Conservation (phyloP, 2,888 invertebrate genomes). For the Drosophila testacea region DNA sequence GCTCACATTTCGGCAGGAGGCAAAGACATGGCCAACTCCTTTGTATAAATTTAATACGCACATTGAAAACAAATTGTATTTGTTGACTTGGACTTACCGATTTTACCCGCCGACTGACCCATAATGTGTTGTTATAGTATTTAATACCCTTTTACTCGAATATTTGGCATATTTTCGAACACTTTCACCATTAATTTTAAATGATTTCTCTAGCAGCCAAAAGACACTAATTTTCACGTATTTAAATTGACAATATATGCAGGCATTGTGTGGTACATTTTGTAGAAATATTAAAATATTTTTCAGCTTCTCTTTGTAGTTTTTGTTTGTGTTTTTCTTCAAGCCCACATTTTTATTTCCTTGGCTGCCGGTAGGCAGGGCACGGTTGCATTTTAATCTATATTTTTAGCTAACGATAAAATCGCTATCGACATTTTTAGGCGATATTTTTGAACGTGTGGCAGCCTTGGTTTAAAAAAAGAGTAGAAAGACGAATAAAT, state of each 20-base stretch:
- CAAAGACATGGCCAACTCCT: not conserved
- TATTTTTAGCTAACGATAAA: too few relatives aligned
- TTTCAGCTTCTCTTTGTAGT: conserved; percentile 22
- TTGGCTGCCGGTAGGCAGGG: conserved; percentile 48
- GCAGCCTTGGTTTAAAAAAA: too few relatives aligned
- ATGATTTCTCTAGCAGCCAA: conserved; percentile 2
- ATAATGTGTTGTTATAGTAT: conserved; percentile 46
- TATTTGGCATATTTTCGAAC: conserved; percentile 38
- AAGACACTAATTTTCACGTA: conserved; percentile 29
- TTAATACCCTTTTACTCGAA: conserved; percentile 30
- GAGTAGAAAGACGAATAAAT: too few relatives aligned
- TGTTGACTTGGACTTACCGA: conserved; percentile 71
- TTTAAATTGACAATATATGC: conserved; percentile 32
- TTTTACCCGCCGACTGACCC: conserved; percentile 83
- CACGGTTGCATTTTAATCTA: too few relatives aligned
- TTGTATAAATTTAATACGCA: conserved; percentile 19
- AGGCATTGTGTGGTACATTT: conserved; percentile 25
- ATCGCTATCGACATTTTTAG: too few relatives aligned
- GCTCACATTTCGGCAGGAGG: not conserved
- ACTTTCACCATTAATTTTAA: conserved; percentile 35
- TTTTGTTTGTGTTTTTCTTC: conserved; percentile 33
- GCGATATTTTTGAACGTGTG: too few relatives aligned
- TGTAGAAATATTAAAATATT: conserved; percentile 38
- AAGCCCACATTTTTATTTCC: conserved; percentile 49
- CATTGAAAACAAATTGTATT: conserved; percentile 6